phyloP scores from a whole-genome alignment of 1,140 invertebrate genomes.

The Penaeus chinensis region DNA sequence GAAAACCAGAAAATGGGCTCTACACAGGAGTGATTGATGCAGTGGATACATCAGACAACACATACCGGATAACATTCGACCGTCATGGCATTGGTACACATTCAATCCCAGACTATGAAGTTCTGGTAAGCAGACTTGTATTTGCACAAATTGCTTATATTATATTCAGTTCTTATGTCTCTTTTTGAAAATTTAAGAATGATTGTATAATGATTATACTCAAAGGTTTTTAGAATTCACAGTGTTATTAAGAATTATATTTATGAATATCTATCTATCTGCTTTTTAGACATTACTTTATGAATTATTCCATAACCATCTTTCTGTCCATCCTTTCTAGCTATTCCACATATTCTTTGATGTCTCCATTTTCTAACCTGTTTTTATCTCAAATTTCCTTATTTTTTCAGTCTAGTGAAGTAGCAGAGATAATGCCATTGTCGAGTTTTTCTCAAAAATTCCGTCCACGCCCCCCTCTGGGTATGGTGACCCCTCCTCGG shows the following conservation, averaged over 20 bases:
- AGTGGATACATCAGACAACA: conserved; percentile 95
- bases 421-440: conserved; percentile 89
- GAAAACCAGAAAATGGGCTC: conserved; percentile 95
- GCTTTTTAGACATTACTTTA: no score
- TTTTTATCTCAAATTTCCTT: no score
- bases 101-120: conserved; percentile 97
- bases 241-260: no score
- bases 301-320: no score
- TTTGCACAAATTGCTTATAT: background rate
- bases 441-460: conserved; percentile 87
- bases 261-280: no score
- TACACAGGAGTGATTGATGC: conserved; percentile 93
- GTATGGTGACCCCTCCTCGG: conserved; percentile 72
- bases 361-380: no score
- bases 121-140: conserved; percentile 74
- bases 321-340: no score
- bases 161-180: background rate
- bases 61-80: conserved; percentile 98
- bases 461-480: conserved; percentile 76
- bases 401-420: conserved; percentile 80
- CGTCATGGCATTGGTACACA: conserved; percentile 92
- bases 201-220: no score
- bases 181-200: background rate
- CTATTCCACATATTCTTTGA: no score
- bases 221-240: no score